Base-by-base conservation (phyloP, 1,140 invertebrate species). In the Tetranychus urticae region DNA sequence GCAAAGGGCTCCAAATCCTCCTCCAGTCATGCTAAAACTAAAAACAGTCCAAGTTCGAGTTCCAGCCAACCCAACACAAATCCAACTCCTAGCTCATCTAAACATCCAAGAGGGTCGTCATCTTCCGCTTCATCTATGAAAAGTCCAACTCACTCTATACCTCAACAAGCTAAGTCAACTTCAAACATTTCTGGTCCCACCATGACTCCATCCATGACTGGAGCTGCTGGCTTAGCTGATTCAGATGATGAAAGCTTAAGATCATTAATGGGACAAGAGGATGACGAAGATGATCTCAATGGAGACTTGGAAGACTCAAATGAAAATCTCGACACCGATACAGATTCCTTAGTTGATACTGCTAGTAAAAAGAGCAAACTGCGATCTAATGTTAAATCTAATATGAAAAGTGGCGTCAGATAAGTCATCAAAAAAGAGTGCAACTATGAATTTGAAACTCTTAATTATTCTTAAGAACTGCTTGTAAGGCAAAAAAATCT, bases 1-100 rank as follows among this genome's bases (percentile, higher is more conserved):
- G 69, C 77, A 2, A 73, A 75, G 59, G 65, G 74, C 58, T 74
- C 77, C 66, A 69, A 68, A 67, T 68, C 61, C 14, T 64, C 59
- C 8, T n/a, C 42, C 36, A 10, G 39, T 10, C 39, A 42, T 10
- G 5, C 39, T 10, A 42, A 48, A 61, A 70, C 69, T 13, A 42
- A 77, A n/a, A 39, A 34, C n/a, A 63, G 52, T 8, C 34, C 45
- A 37, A 59, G 46, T 34, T 55, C 58, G n/a, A 23, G 23, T 23
- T 23, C 31, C 10, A 14, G 31, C 45, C 36, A 42, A 34, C 34
- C 12, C 13, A 6, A n/a, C 47, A 42, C 8, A 58, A 35, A 23
- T 23, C 39, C 39, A 6, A 8, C 14, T 13, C 7, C 36, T 4
- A 13, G 6, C 0, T 42, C 39, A 42, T 42, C 39, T 10, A 42